These are phyloP conservation scores for Sus cebifrons DNA, from an alignment of 2,797 vertebrate genomes.

Conservation along the genomic window DNA sequence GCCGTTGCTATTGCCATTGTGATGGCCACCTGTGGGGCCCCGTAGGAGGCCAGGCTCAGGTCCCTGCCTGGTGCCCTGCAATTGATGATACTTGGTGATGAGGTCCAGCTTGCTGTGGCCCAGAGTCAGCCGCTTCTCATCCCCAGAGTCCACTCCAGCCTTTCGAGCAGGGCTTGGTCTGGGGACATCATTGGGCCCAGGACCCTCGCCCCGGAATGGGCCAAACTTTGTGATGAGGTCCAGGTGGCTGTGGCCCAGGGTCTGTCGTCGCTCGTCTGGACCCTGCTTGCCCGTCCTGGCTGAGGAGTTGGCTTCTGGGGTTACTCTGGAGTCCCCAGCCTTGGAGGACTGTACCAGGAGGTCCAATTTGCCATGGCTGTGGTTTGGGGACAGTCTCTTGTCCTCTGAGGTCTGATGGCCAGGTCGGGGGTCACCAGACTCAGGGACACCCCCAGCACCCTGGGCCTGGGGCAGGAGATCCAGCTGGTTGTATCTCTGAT, in stretches of 20 bases:
- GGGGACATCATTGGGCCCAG: constrained; percentile 85
- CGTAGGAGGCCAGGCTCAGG: constrained; percentile 73
- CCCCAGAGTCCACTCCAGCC: constrained; percentile 75
- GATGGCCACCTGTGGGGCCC: constrained; percentile 38
- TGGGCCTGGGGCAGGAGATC: constrained; percentile 76
- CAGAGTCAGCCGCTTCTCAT: constrained; percentile 93
- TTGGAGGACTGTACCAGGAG: constrained; percentile 83
- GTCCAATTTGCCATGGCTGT: constrained; percentile 76
- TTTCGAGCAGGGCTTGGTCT: constrained; percentile 81
- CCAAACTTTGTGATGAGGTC: constrained; percentile 95
- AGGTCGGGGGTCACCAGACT: constrained; percentile 78
- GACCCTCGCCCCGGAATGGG: constrained; percentile 91
- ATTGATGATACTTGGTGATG: constrained; percentile 94
- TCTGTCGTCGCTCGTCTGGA: constrained; percentile 91
- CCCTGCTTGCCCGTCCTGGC: constrained; percentile 89
- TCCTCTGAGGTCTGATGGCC: constrained; percentile 88
- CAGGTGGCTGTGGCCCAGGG: constrained; percentile 95
- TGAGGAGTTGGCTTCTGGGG: constrained; percentile 72
- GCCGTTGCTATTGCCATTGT: constrained; percentile 66
- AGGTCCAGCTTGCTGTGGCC: constrained; percentile 95
- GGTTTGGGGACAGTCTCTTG: constrained; percentile 90
- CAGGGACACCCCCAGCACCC: constrained; percentile 26
- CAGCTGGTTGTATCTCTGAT: constrained; percentile 75
- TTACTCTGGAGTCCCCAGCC: constrained; percentile 82
- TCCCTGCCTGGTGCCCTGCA: constrained; percentile 91